Percentiles rank a stretch among this genome's conserved stretches.
Evolutionary conservation across 2,113 vertebrate genomes (phyloP).

Genomic region (Bothrops jararaca): DNA sequence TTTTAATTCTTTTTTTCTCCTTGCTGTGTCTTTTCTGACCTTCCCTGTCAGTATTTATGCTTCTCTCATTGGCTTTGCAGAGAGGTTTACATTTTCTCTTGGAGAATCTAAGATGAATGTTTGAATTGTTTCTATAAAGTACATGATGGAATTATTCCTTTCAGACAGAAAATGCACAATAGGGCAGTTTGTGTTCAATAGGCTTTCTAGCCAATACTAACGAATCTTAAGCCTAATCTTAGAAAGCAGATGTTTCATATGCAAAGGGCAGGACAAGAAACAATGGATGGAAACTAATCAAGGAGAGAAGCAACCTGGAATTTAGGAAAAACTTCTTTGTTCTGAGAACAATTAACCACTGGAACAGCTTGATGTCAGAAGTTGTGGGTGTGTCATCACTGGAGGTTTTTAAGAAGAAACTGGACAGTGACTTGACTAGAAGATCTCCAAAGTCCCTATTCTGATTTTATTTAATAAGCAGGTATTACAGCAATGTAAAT

Average conservation of each 20-base stretch:
- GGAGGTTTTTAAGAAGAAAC: too few species aligned
- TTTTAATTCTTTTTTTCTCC: too few species aligned
- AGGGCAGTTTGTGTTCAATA: constrained; percentile 7
- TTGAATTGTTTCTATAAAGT: constrained; percentile 9
- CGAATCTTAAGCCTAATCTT: neutral
- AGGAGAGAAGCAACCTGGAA: too few species aligned
- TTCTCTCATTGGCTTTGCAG: neutral
- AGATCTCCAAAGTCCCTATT: too few species aligned
- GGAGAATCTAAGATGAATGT: neutral
- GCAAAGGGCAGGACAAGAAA: neutral
- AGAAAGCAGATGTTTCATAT: constrained; percentile 7
- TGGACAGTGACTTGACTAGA: too few species aligned
- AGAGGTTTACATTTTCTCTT: constrained; percentile 8
- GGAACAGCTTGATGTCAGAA: too few species aligned
- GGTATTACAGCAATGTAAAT: constrained; percentile 4
- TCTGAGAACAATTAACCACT: too few species aligned
- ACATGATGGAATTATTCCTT: neutral
- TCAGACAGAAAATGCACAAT: neutral
- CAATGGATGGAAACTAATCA: too few species aligned
- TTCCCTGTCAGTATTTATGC: neutral
- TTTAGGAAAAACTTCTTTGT: too few species aligned
- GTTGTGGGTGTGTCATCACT: too few species aligned
- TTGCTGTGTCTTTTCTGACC: neutral
- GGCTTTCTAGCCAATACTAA: neutral
- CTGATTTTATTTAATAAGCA: neutral